phyloP scores from a whole-genome alignment of 92 coral and sea anemone genomes.

The Virgularia gustaviana region DNA sequence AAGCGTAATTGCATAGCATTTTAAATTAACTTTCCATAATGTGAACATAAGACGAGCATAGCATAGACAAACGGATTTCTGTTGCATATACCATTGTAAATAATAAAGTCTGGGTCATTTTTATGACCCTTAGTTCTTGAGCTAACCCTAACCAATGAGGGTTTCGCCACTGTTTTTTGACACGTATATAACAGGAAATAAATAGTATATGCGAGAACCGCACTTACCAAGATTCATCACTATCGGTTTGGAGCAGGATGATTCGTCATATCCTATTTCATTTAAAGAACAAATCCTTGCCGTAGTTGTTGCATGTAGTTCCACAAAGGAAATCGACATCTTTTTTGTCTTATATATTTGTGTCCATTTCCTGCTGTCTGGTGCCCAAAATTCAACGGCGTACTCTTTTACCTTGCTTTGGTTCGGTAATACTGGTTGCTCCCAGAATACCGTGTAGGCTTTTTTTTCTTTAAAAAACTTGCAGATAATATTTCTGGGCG shows the following conservation, averaged over 20 bases:
- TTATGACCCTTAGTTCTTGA: too few species aligned
- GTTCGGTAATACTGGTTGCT: background rate
- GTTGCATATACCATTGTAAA: background rate
- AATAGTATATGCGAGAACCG: background rate
- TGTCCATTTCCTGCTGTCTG: background rate
- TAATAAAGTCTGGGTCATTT: background rate
- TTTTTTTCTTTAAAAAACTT: background rate
- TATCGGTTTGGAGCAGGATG: conserved; percentile 26
- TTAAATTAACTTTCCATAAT: too few species aligned
- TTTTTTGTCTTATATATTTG: background rate
- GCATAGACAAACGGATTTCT: background rate
- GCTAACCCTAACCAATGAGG: too few species aligned
- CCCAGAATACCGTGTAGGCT: conserved; percentile 10
- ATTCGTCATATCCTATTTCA: conserved; percentile 27
- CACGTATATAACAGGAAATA: too few species aligned
- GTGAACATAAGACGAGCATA: too few species aligned
- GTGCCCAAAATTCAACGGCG: conserved; percentile 9
- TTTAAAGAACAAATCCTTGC: conserved; percentile 8
- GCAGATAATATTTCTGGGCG: background rate
- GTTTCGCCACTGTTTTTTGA: too few species aligned
- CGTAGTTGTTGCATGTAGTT: background rate
- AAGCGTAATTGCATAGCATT: too few species aligned
- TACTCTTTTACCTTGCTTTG: background rate
- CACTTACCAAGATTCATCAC: background rate
- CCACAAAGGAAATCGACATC: background rate